Base-by-base conservation (phyloP, 2,113 vertebrate species). In the Lipophrys pholis region DNA sequence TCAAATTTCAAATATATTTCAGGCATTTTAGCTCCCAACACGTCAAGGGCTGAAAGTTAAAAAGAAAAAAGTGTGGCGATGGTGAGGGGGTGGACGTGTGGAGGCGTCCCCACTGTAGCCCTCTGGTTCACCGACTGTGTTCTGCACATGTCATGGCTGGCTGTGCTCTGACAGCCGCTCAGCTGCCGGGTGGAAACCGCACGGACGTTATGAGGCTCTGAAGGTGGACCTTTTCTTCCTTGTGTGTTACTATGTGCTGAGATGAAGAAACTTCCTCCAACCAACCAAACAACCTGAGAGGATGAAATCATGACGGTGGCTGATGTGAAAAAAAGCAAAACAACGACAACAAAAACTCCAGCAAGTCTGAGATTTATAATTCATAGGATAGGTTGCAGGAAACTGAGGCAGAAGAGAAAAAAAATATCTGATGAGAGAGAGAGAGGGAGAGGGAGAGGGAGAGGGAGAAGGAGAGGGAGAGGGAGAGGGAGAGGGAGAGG, bases 361-460 rank as follows among this genome's bases (percentile, higher is more conserved):
- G 81, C 81, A 81, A 76, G 77, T 66, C 69, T 87, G 59, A 86
- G 69, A 91, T 93, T 81, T 69, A 90, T 90, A 86, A 93, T 91
- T 90, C 76, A 93, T 88, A 81, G 50, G 40, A 74, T 48, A 66
- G 80, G 75, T 82, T 90, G 82, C 82, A 81, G 80, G 72, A 88
- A 91, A 92, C 79, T 80, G 77, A 83, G 58, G 78, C 59, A 35
- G 58, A 69, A 66, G 49, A 58, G 66, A 21, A n/a, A 16, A 6
- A 66, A 63, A 71, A 39, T 50, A 8, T n/a, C 7, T 11, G 17
- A n/a, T 43, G 12, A 43, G 41, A 42, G 42, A 43, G 42, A 43
- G 42, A 40, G 6, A 35, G n/a, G n/a, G n/a, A n/a, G n/a, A n/a
- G n/a, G n/a, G n/a, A n/a, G n/a, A n/a, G n/a, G n/a, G n/a, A n/a